Percentiles rank a stretch among this genome's conserved stretches.
These are phyloP conservation scores for Hirudinaria manillensis DNA, from an alignment of 2,888 invertebrate genomes.

Conservation along the genomic window DNA sequence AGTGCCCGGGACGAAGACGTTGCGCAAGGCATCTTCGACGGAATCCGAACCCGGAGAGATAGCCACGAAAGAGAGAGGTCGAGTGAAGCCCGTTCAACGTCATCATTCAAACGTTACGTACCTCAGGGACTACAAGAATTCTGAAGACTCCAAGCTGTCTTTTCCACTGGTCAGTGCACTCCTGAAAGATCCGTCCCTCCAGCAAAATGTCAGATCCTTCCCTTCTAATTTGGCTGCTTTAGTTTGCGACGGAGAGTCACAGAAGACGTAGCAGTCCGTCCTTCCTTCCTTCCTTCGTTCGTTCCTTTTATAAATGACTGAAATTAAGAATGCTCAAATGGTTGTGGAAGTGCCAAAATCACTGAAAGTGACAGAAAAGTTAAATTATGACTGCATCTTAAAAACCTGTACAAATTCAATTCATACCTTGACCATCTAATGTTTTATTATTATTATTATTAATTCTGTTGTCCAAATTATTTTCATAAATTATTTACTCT, in stretches of 20 bases:
- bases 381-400: too few relatives aligned
- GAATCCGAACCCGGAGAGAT: neutral
- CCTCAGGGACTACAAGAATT: neutral
- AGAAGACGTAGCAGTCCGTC: neutral
- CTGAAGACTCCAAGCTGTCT: neutral
- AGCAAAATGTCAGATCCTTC: slow-evolving; percentile 3
- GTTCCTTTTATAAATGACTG: too few relatives aligned
- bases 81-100: neutral
- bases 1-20: neutral
- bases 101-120: neutral
- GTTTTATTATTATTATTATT: too few relatives aligned
- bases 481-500: too few relatives aligned
- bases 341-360: too few relatives aligned
- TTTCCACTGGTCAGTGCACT: slow-evolving; percentile 1
- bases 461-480: too few relatives aligned
- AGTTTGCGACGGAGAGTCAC: neutral
- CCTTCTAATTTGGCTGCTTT: neutral
- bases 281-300: too few relatives aligned
- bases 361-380: too few relatives aligned
- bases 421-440: too few relatives aligned
- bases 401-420: too few relatives aligned
- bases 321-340: too few relatives aligned
- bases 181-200: slow-evolving; percentile 8
- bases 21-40: slow-evolving; percentile 2
- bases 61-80: neutral